Evolutionary conservation across 2,888 invertebrate genomes (phyloP).

Genomic region (Copidosoma aretas): DNA sequence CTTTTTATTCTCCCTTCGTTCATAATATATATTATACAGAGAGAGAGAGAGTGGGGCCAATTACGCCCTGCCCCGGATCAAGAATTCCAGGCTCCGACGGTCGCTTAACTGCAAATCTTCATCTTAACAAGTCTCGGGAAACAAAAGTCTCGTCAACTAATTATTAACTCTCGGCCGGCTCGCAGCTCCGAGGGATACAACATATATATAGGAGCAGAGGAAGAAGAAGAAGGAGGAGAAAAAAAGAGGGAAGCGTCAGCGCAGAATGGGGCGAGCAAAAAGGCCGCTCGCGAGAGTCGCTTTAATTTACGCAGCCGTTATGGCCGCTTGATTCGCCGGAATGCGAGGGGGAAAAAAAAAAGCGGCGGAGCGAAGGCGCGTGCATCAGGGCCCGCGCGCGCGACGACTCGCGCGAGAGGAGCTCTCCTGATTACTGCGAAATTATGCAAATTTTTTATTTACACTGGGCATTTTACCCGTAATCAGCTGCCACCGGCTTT

Average conservation of each 20-base stretch:
- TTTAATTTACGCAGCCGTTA: conserved; percentile 34
- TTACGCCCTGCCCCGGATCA: conserved; percentile 16
- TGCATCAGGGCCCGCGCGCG: background rate
- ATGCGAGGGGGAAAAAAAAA: conserved; percentile 23
- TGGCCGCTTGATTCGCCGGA: conserved; percentile 34
- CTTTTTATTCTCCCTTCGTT: background rate
- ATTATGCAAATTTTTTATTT: conserved; percentile 29
- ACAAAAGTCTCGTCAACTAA: conserved; percentile 33
- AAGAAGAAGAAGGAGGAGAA: conserved; percentile 5
- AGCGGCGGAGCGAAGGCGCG: conserved; percentile 1
- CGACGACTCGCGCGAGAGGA: background rate
- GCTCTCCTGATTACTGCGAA: conserved; percentile 27
- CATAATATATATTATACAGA: background rate
- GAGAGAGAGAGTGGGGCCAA: no score
- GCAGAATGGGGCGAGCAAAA: conserved; percentile 3
- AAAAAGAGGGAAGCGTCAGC: background rate
- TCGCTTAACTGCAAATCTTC: conserved; percentile 24
- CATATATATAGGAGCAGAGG: no score
- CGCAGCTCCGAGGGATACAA: background rate
- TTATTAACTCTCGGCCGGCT: conserved; percentile 29
- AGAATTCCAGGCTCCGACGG: background rate
- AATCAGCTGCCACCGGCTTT: no score
- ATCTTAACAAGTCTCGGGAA: conserved; percentile 23
- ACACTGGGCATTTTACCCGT: background rate
- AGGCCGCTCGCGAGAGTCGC: conserved; percentile 26